Evolutionary conservation across 2,888 invertebrate genomes (phyloP), one percentile per base, ranked within the genome.

Genomic region (Agrochola macilenta): DNA sequence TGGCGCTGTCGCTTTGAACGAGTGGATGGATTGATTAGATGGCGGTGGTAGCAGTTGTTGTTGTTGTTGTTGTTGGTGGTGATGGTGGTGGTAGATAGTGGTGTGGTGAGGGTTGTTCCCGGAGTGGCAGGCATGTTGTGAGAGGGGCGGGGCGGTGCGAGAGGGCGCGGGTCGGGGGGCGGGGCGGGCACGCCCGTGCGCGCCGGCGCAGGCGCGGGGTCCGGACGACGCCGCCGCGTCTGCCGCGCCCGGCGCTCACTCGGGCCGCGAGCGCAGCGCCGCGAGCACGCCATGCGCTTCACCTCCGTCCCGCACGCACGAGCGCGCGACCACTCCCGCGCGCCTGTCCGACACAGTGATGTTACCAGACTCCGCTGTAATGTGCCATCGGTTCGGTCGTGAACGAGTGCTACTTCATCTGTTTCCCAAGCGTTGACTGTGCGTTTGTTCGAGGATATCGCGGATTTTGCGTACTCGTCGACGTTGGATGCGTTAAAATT

Each of bases 401-500:
- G 93, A 95, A 93, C 94, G 93, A 92, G 95, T 95, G 94, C 94
- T 92, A 89, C 93, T 94, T 89, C 93, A 94, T 91, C 91, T 95
- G 91, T 95, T 95, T 92, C 96, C 96, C 84, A 95, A 95, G 92
- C 95, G 95, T 92, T 95, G 95, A 95, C 89, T 90, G 90, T 89
- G 89, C 90, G 85, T 83, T 84, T 85, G 88, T 85, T 90, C 89
- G 90, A 90, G 91, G 92, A 92, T 92, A 92, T 92, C 91, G 94
- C 94, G 92, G 94, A 95, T 95, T 94, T 93, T 94, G 93, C 93
- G 93, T 93, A 93, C 93, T 92, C 91, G 93, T 93, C 94, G 93
- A 93, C 95, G 95, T 95, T 95, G 96, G 96, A 96, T 96, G 96
- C 96, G 94, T 95, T 96, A 93, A 96, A 94, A 96, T 96, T 96